Conservation (phyloP, 2,113 vertebrate species). For the Patagioenas fasciata region DNA sequence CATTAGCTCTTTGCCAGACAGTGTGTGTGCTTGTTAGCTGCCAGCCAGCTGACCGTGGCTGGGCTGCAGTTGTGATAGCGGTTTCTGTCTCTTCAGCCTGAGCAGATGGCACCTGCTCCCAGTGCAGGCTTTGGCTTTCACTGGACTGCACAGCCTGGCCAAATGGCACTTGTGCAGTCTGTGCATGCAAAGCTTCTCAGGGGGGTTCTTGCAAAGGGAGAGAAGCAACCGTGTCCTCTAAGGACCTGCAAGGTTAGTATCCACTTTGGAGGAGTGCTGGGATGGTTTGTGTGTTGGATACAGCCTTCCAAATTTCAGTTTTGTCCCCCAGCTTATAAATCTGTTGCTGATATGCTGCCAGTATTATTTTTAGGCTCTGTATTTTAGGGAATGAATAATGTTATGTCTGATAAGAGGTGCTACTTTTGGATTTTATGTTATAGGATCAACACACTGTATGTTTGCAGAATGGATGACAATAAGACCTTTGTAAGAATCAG, state of each 20-base stretch:
- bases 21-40: neutral
- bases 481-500: neutral
- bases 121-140: slow-evolving; percentile 4
- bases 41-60: slow-evolving; percentile 10
- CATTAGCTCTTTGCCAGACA: neutral
- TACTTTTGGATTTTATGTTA: neutral
- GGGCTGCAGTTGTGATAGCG: slow-evolving; percentile 7
- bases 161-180: neutral
- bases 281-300: neutral
- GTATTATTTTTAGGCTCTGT: neutral
- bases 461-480: neutral
- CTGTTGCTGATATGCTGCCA: neutral
- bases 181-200: neutral
- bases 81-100: slow-evolving; percentile 29
- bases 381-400: neutral
- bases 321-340: neutral
- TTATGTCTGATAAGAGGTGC: neutral
- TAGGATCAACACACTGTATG: neutral
- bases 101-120: slow-evolving; percentile 44
- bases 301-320: neutral
- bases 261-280: neutral
- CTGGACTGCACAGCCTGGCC: neutral
- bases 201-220: neutral
- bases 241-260: neutral
- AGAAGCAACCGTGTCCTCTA: neutral